Evolutionary conservation across 2,888 invertebrate genomes (phyloP).

Genomic region (Gortyna flavago): DNA sequence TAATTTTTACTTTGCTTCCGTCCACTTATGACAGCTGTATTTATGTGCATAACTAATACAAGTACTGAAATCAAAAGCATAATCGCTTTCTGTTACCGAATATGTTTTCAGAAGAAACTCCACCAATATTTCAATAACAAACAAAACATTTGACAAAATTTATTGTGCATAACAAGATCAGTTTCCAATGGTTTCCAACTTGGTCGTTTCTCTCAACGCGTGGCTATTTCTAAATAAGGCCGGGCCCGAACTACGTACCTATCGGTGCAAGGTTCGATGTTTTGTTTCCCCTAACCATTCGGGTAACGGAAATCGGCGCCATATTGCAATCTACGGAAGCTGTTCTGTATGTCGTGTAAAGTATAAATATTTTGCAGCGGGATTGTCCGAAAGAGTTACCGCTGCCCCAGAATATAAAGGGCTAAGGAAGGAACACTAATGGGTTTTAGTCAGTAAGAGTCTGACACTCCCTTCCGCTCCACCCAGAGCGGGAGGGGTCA

Average conservation of each 20-base stretch:
- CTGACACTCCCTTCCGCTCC: no score
- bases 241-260: conserved; percentile 73
- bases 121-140: conserved; percentile 11
- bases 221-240: conserved; percentile 76
- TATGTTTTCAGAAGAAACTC: conserved; percentile 7
- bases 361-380: conserved; percentile 62
- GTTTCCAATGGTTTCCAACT: conserved; percentile 49
- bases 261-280: conserved; percentile 74
- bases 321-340: conserved; percentile 68
- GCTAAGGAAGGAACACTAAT: no score
- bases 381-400: no score
- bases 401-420: no score
- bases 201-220: conserved; percentile 56
- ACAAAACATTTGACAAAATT: conserved; percentile 25
- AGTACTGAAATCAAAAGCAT: conserved; percentile 1
- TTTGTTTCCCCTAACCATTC: conserved; percentile 77
- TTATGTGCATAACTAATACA: neutral
- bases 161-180: conserved; percentile 27
- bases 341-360: conserved; percentile 55
- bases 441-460: no score
- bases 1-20: neutral
- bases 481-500: no score
- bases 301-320: conserved; percentile 73
- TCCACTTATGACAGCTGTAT: no score
- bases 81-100: neutral